Evolutionary conservation across 2,113 vertebrate genomes (phyloP).

Genomic region (Macaca nemestrina): DNA sequence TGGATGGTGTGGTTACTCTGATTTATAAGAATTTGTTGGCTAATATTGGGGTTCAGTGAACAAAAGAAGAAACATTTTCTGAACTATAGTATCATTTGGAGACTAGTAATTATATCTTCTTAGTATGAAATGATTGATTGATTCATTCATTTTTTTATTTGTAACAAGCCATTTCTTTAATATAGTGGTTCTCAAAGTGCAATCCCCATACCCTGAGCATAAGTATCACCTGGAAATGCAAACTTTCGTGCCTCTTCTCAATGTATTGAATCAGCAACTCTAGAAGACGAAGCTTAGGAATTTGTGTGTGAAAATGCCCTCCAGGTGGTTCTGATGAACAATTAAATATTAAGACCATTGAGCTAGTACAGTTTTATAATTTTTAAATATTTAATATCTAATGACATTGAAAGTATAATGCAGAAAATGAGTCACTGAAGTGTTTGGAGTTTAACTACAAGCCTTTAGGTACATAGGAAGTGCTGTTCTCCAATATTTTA

Average conservation of each 20-base stretch:
- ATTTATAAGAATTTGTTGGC: not conserved
- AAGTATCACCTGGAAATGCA: not conserved
- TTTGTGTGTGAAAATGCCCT: not conserved
- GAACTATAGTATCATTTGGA: not conserved
- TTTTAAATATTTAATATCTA: not conserved
- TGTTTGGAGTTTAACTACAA: conserved; percentile 62
- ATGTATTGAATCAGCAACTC: not conserved
- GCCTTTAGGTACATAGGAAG: conserved; percentile 1
- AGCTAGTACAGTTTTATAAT: not conserved
- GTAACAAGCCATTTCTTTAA: not conserved
- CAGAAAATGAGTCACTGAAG: conserved; percentile 47
- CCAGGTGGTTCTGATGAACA: not conserved
- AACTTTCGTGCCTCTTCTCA: not conserved
- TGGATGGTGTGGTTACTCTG: not conserved
- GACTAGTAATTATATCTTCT: not conserved
- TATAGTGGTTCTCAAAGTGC: not conserved
- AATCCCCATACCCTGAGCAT: not conserved
- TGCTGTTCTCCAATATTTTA: not conserved
- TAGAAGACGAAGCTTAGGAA: not conserved
- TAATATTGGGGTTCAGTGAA: not conserved
- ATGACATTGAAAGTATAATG: not conserved
- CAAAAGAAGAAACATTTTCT: not conserved
- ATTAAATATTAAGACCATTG: not conserved
- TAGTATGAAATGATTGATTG: not conserved
- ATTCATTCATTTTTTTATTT: not conserved